Evolutionary conservation across 2,797 vertebrate genomes (phyloP).

Genomic region (Adelosebastes latens): DNA sequence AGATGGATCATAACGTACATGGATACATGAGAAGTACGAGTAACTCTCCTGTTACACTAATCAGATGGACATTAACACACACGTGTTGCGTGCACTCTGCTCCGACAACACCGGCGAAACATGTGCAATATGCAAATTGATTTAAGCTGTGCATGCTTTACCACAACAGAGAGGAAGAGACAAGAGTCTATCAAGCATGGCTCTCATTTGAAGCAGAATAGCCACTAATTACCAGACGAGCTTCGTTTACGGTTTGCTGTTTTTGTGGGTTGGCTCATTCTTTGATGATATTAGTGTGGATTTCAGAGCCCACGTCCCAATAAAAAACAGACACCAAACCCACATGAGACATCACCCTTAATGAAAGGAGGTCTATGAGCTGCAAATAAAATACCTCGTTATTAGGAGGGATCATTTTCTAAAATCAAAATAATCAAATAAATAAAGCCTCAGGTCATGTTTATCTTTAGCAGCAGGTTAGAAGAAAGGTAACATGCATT

Average conservation of each 20-base stretch:
- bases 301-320: slow-evolving; percentile 11
- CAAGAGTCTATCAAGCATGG: slow-evolving; percentile 8
- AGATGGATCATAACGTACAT: neutral
- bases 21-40: neutral
- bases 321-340: slow-evolving; percentile 36
- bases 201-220: slow-evolving; percentile 17
- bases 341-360: neutral
- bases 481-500: neutral
- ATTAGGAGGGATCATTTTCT: neutral
- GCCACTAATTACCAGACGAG: slow-evolving; percentile 15
- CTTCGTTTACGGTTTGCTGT: slow-evolving; percentile 17
- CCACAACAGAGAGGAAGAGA: slow-evolving; percentile 20
- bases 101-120: neutral
- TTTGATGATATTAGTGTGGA: slow-evolving; percentile 18
- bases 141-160: slow-evolving; percentile 16
- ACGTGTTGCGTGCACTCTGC: neutral
- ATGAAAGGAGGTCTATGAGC: slow-evolving; percentile 4
- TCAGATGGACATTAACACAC: neutral
- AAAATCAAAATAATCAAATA: neutral
- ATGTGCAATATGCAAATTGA: slow-evolving; percentile 19
- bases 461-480: neutral
- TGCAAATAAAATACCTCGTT: neutral
- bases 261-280: slow-evolving; percentile 11
- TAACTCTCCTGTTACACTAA: neutral
- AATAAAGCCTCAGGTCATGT: neutral